phyloP scores from a whole-genome alignment of 1,140 invertebrate species.

The Ceratosolen fusciceps region DNA sequence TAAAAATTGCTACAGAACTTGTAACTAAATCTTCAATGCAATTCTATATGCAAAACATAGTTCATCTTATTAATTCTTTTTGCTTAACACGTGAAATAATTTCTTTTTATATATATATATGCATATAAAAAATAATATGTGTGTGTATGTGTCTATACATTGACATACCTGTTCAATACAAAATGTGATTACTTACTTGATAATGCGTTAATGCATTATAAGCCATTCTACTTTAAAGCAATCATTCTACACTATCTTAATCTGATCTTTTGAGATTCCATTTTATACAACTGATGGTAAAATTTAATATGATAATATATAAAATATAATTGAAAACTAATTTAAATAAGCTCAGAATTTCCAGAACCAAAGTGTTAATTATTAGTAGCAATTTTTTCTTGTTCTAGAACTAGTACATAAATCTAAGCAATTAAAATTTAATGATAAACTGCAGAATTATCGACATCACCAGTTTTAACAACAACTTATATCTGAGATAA shows the following conservation, averaged over 20 bases:
- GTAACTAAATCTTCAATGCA: conserved; percentile 82
- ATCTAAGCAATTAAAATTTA: conserved; percentile 75
- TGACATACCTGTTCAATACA: too few relatives aligned
- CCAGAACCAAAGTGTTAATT: conserved; percentile 80
- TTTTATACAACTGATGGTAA: conserved; percentile 75
- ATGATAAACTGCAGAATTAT: conserved; percentile 80
- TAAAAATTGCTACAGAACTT: conserved; percentile 76
- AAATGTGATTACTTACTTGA: too few relatives aligned
- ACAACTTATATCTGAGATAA: conserved; percentile 74
- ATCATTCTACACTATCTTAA: conserved; percentile 80
- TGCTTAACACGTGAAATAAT: conserved; percentile 60
- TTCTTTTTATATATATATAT: conserved; percentile 1
- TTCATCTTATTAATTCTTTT: conserved; percentile 71
- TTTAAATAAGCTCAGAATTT: conserved; percentile 76
- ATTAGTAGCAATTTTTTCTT: conserved; percentile 78
- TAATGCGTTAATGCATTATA: conserved; percentile 72
- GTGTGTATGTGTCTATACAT: too few relatives aligned
- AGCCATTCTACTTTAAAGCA: conserved; percentile 74
- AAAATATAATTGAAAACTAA: conserved; percentile 74
- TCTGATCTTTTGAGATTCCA: conserved; percentile 74
- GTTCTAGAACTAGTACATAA: conserved; percentile 78
- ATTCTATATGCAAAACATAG: conserved; percentile 77
- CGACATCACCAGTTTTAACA: conserved; percentile 78
- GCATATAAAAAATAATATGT: neutral
- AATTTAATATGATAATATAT: conserved; percentile 76